Conservation (phyloP, 2,888 invertebrate genomes). For the Athalia circularis region DNA sequence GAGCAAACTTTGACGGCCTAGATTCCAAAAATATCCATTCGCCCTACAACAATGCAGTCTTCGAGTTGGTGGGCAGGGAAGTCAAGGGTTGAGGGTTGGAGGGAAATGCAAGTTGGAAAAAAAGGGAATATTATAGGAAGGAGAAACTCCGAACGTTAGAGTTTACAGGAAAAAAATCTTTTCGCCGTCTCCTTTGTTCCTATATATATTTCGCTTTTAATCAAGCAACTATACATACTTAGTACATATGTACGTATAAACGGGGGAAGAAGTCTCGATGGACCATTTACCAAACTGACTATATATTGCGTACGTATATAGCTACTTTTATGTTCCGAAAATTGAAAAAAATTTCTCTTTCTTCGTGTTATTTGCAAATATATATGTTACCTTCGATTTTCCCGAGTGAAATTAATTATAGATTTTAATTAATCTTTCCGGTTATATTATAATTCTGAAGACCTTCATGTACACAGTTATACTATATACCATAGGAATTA, state of each 20-base stretch:
- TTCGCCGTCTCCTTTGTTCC: conserved; percentile 31
- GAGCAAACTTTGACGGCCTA: conserved; percentile 55
- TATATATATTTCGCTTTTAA: conserved; percentile 28
- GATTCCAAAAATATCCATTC: conserved; percentile 62
- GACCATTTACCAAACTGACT: not conserved
- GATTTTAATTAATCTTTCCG: too few species aligned
- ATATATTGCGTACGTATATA: not conserved
- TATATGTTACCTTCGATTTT: not conserved
- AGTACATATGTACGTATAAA: too few species aligned
- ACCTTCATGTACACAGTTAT: too few species aligned
- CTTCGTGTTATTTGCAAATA: not conserved
- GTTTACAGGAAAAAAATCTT: not conserved
- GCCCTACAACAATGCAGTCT: conserved; percentile 34
- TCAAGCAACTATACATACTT: conserved; percentile 19
- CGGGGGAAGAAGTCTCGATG: not conserved
- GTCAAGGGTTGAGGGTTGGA: not conserved
- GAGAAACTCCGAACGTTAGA: not conserved
- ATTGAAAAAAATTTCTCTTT: conserved; percentile 27
- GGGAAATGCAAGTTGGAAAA: not conserved
- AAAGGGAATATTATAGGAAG: not conserved
- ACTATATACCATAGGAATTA: too few species aligned
- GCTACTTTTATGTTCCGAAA: not conserved
- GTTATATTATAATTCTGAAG: too few species aligned
- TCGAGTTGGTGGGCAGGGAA: conserved; percentile 25
- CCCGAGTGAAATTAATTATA: not conserved